phyloP scores from a whole-genome alignment of 2,888 invertebrate genomes.

The Hemistola chrysoprasaria region DNA sequence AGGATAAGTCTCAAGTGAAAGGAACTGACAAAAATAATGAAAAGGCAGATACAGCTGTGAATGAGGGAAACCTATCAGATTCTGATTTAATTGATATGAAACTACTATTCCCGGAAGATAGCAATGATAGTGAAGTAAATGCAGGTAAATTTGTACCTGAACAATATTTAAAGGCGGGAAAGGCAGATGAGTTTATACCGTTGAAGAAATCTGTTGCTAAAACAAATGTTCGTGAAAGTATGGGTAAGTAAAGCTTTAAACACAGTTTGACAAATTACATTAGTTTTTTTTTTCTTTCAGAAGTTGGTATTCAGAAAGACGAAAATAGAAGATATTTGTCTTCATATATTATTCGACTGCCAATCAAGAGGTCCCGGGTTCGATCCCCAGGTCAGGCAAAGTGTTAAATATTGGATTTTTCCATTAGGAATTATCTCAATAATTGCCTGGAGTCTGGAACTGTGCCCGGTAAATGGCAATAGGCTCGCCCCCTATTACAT shows the following conservation, averaged over 20 bases:
- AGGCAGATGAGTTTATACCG: slow-evolving; percentile 48
- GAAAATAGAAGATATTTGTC: no score
- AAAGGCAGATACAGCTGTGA: slow-evolving; percentile 4
- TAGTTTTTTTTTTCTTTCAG: no score
- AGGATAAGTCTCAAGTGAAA: slow-evolving; percentile 24
- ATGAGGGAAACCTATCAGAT: slow-evolving; percentile 51
- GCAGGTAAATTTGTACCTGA: slow-evolving; percentile 23
- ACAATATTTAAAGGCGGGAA: slow-evolving; percentile 2
- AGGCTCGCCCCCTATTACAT: no score
- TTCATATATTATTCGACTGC: no score
- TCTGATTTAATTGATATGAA: slow-evolving; percentile 63
- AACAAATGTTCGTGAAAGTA: slow-evolving; percentile 47
- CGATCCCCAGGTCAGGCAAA: no score
- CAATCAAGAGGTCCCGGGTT: no score
- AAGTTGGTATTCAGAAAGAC: no score
- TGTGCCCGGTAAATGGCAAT: no score
- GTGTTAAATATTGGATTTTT: no score
- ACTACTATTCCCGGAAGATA: slow-evolving; percentile 66
- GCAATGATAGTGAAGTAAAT: slow-evolving; percentile 48
- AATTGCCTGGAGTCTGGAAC: no score
- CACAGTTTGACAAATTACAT: no score
- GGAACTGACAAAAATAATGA: slow-evolving; percentile 14
- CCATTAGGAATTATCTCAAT: no score
- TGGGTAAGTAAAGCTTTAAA: slow-evolving; percentile 35
- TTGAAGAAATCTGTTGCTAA: slow-evolving; percentile 54